phyloP scores from a whole-genome alignment of 2,797 vertebrate species.

The Fratercula arctica region DNA sequence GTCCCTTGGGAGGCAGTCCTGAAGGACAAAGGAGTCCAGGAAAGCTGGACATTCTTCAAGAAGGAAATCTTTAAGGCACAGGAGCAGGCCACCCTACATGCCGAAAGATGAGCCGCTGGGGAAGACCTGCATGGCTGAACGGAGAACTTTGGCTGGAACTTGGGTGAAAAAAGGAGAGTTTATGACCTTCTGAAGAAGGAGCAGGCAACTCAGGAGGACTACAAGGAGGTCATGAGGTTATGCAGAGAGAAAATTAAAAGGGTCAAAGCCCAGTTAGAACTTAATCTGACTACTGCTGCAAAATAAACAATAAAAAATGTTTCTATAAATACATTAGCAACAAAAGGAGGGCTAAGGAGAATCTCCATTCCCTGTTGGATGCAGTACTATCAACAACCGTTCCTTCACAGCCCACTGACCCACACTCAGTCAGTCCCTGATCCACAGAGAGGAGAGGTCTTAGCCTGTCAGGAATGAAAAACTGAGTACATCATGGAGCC shows the following conservation, averaged over 20 bases:
- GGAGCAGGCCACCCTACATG: background rate
- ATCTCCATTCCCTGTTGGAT: background rate
- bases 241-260: background rate
- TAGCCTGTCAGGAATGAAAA: background rate
- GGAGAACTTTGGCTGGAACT: background rate
- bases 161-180: background rate
- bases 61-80: background rate
- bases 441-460: background rate
- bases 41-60: background rate
- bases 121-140: background rate
- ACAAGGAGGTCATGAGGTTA: background rate
- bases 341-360: background rate
- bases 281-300: background rate
- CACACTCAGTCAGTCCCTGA: background rate
- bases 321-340: background rate
- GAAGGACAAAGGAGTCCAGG: background rate
- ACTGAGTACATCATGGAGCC: background rate
- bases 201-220: background rate
- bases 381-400: background rate
- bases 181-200: background rate
- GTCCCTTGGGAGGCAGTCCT: background rate
- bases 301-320: background rate
- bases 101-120: too few relatives aligned
- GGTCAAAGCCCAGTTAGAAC: background rate
- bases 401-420: background rate